Conservation (phyloP, 2,797 vertebrate genomes). For the Microctenopoma stevenorrisi region DNA sequence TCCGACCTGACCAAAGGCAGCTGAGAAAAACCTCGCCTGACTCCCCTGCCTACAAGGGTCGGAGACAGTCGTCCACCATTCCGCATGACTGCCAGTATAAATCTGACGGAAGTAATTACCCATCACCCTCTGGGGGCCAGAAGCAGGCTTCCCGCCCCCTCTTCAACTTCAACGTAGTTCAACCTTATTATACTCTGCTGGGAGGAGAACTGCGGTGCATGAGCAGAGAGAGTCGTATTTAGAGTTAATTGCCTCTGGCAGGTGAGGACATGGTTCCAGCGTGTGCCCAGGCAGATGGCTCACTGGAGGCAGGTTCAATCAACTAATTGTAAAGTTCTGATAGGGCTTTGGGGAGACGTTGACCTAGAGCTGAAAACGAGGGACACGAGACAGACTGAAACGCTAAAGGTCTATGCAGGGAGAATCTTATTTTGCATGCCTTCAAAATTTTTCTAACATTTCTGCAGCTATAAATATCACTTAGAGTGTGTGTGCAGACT, state of each 20-base stretch:
- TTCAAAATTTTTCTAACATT: slow-evolving; percentile 13
- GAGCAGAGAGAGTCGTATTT: slow-evolving; percentile 65
- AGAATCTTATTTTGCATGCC: slow-evolving; percentile 7
- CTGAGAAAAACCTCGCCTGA: slow-evolving; percentile 23
- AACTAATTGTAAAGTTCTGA: slow-evolving; percentile 73
- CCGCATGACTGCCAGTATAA: slow-evolving; percentile 72
- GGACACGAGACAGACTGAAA: slow-evolving; percentile 41
- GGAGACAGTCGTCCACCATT: slow-evolving; percentile 66
- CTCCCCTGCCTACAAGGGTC: slow-evolving; percentile 47
- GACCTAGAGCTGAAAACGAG: slow-evolving; percentile 61
- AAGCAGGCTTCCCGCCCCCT: slow-evolving; percentile 47
- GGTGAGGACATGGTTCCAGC: slow-evolving; percentile 78
- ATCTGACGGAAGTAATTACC: slow-evolving; percentile 82
- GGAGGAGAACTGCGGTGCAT: slow-evolving; percentile 51
- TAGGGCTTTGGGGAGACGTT: slow-evolving; percentile 52
- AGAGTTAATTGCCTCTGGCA: slow-evolving; percentile 79
- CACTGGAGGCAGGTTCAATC: slow-evolving; percentile 74
- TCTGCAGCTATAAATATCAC: slow-evolving; percentile 6
- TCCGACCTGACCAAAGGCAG: slow-evolving; percentile 35
- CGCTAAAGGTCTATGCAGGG: slow-evolving; percentile 5
- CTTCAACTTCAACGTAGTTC: slow-evolving; percentile 55
- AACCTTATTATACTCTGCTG: slow-evolving; percentile 66
- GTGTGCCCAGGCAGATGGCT: slow-evolving; percentile 69
- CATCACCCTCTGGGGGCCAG: slow-evolving; percentile 69
- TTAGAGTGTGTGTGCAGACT: neutral